A percentile compares a stretch with the other conserved stretches of the same genome.
phyloP scores from a whole-genome alignment of 2,888 invertebrate genomes.

The Belgica antarctica region DNA sequence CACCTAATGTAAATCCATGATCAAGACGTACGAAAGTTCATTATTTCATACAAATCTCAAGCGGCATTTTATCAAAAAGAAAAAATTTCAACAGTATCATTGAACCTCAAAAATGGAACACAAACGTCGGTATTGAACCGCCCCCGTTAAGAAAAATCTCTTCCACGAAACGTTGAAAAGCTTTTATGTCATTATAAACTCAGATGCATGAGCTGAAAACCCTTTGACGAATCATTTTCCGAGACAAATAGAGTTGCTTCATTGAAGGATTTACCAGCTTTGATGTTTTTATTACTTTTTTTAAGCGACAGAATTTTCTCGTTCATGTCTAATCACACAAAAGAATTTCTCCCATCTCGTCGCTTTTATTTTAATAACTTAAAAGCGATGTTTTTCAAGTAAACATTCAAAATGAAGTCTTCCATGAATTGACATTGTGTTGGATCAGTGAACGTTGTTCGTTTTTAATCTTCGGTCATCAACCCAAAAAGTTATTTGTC shows the following conservation, averaged over 20 bases:
- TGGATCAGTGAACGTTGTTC: constrained; percentile 4
- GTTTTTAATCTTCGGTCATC: constrained; percentile 27
- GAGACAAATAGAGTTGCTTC: constrained; percentile 6
- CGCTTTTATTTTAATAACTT: background rate
- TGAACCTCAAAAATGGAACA: no score
- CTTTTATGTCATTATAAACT: constrained; percentile 26
- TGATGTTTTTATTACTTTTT: constrained; percentile 13
- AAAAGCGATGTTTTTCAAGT: background rate
- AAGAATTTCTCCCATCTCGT: constrained; percentile 5
- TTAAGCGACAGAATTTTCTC: background rate
- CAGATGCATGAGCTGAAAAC: constrained; percentile 25
- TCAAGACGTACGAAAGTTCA: no score
- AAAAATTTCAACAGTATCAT: no score
- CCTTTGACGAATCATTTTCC: constrained; percentile 10
- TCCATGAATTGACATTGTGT: background rate
- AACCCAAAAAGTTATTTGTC: constrained; percentile 11
- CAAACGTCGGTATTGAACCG: no score
- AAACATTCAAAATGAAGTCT: background rate
- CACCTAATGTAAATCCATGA: background rate
- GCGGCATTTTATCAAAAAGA: no score
- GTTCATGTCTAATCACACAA: constrained; percentile 9
- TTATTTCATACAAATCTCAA: no score
- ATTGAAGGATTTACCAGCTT: constrained; percentile 3
- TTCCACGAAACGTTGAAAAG: background rate
- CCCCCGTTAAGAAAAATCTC: no score